Evolutionary conservation across 2,888 invertebrate species (phyloP), one percentile per base, ranked within the genome.

Genomic region (Shargacucullia verbasci): DNA sequence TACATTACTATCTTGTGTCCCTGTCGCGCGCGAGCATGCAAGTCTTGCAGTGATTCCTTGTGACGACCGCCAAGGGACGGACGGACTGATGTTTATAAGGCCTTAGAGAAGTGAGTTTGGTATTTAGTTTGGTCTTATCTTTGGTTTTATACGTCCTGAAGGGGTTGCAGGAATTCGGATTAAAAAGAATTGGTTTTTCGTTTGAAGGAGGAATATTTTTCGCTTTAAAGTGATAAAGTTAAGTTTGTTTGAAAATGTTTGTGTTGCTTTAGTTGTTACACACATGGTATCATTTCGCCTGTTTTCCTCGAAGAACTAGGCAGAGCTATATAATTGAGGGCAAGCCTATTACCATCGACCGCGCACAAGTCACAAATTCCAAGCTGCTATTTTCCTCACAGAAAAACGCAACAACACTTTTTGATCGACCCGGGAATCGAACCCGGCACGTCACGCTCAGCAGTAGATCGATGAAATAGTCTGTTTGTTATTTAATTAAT

Each of bases 21-120:
- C 75, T 38, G 8, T 88, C 80, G 33, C 40, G 44, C 81, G 35
- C 79, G 72, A 77, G 79, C 78, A 80, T 86, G 83, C 88, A 87
- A 80, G 82, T 64, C 80, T 78, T 89, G 89, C 89, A 89, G 88
- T 89, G 89, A 89, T 89, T 89, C 80, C 76, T 67, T 56, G 73
- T 81, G 87, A 88, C 86, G 87, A 84, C 78, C 86, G 79, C 76
- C 86, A 58, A 58, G 89, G 89, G 89, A 88, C 82, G 69, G 61
- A 53, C 74, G 67, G 73, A 60, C 73, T 74, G 74, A 80, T 84
- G 81, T 88, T 89, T 89, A 88, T 87, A 87, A 84, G 84, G 79
- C 88, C 86, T 81, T 68, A 49, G 87, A 84, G 87, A 76, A 81
- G 82, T 78, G 87, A 87, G 83, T 86, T 86, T 78, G 80, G 86